phyloP scores from a whole-genome alignment of 2,797 vertebrate species.

The Coilia nasus region DNA sequence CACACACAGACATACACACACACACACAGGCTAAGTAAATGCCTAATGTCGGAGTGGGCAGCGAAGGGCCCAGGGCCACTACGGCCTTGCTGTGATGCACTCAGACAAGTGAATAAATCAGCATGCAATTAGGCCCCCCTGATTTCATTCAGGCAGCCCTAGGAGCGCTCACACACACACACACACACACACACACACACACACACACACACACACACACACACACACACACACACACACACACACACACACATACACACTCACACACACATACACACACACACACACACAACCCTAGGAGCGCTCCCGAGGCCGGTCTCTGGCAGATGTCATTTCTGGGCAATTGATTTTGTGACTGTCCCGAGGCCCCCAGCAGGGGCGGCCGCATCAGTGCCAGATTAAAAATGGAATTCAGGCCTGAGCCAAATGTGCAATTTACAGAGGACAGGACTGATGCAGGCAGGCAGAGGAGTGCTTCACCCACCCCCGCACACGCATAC shows the following conservation, averaged over 20 bases:
- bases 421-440: slow-evolving; percentile 77
- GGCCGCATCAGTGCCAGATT: slow-evolving; percentile 70
- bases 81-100: slow-evolving; percentile 64
- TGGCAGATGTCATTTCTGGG: slow-evolving; percentile 85
- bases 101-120: slow-evolving; percentile 84
- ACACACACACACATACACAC: no score
- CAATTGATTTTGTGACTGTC: slow-evolving; percentile 82
- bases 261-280: no score
- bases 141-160: slow-evolving; percentile 80
- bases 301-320: slow-evolving; percentile 70
- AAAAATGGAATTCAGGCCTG: slow-evolving; percentile 72
- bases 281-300: slow-evolving; percentile 39
- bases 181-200: no score
- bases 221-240: no score
- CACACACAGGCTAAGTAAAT: slow-evolving; percentile 75
- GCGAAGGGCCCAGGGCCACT: slow-evolving; percentile 65
- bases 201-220: no score
- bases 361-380: slow-evolving; percentile 68
- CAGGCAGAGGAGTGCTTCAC: slow-evolving; percentile 52
- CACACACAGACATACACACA: no score
- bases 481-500: slow-evolving; percentile 50
- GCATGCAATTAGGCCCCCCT: slow-evolving; percentile 77
- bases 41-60: slow-evolving; percentile 75
- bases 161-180: no score
- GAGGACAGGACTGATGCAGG: slow-evolving; percentile 66